phyloP scores from a whole-genome alignment of 2,797 vertebrate genomes.

The Notolabrus celidotus region DNA sequence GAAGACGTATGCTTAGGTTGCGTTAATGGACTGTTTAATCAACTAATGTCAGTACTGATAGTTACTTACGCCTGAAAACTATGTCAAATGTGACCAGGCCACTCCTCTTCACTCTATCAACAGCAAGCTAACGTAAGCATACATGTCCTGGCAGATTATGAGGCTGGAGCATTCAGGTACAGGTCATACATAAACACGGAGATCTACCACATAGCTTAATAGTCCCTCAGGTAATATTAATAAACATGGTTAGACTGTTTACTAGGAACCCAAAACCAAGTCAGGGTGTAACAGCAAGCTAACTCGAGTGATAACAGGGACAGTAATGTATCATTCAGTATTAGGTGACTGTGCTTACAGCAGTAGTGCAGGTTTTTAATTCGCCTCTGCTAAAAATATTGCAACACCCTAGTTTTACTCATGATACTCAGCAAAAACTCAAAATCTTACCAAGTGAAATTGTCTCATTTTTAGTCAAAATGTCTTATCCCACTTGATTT shows the following conservation, averaged over 20 bases:
- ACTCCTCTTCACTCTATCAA: slow-evolving; percentile 17
- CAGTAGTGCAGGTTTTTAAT: too few species aligned
- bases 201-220: not conserved
- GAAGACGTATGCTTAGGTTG: not conserved
- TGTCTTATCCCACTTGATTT: too few species aligned
- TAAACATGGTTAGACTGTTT: not conserved
- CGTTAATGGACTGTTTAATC: not conserved
- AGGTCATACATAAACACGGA: slow-evolving; percentile 3
- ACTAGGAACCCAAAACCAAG: not conserved
- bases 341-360: too few species aligned
- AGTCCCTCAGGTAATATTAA: too few species aligned
- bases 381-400: too few species aligned
- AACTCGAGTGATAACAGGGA: not conserved
- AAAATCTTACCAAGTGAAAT: too few species aligned
- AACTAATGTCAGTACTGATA: not conserved
- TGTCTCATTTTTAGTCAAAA: too few species aligned
- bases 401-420: too few species aligned
- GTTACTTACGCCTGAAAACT: not conserved
- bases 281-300: not conserved
- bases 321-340: not conserved
- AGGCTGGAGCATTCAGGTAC: not conserved
- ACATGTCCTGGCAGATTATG: not conserved
- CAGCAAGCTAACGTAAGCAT: slow-evolving; percentile 24
- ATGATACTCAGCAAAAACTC: too few species aligned
- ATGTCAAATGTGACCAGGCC: slow-evolving; percentile 1